Evolutionary conservation across 1,140 invertebrate genomes (phyloP).

Genomic region (Bombus superbus): DNA sequence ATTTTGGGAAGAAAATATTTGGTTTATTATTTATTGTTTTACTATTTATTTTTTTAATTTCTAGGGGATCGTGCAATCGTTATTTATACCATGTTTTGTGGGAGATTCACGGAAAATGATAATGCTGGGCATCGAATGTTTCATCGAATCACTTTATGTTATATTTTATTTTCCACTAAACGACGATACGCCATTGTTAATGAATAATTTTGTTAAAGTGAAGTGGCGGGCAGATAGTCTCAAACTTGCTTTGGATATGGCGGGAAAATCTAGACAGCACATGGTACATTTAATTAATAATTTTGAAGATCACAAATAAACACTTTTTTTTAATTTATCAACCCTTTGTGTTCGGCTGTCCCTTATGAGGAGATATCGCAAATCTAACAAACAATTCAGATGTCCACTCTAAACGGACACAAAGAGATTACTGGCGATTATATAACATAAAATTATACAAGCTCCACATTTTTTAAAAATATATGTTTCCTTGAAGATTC

Average conservation of each 20-base stretch:
- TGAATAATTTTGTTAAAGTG: conserved; percentile 10
- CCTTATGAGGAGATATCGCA: too few relatives aligned
- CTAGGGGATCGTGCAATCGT: conserved; percentile 38
- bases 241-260: neutral
- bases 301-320: neutral
- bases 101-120: conserved; percentile 27
- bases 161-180: conserved; percentile 49
- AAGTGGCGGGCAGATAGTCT: conserved; percentile 43
- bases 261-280: neutral
- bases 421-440: too few relatives aligned
- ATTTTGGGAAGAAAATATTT: neutral
- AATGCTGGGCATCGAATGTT: conserved; percentile 55
- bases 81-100: conserved; percentile 45
- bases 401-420: too few relatives aligned
- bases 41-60: neutral
- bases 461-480: too few relatives aligned
- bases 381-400: too few relatives aligned
- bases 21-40: neutral
- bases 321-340: neutral
- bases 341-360: too few relatives aligned
- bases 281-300: neutral
- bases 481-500: too few relatives aligned
- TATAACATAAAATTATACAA: too few relatives aligned
- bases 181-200: neutral
- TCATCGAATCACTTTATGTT: conserved; percentile 41